phyloP scores from a whole-genome alignment of 1,140 invertebrate genomes.

The Ceratina australensis region DNA sequence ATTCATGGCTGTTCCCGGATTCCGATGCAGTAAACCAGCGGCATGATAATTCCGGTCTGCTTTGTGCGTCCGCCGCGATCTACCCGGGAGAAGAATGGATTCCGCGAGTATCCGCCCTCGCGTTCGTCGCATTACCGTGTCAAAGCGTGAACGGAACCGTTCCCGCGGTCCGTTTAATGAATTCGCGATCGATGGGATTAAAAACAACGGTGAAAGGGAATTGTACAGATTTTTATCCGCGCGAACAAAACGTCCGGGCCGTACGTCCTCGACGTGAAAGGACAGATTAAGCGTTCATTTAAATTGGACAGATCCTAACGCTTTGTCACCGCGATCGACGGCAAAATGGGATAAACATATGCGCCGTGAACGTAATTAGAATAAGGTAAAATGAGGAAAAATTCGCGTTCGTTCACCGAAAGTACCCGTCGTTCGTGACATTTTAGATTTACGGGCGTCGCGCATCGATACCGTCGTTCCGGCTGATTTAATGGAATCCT shows the following conservation, averaged over 20 bases:
- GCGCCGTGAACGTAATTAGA: no score
- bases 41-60: constrained; percentile 60
- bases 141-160: not conserved
- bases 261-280: no score
- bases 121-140: not conserved
- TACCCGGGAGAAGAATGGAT: constrained; percentile 28
- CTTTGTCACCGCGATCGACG: no score
- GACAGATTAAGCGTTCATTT: no score
- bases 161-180: constrained; percentile 4
- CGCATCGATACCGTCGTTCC: constrained; percentile 26
- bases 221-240: not conserved
- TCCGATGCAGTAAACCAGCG: constrained; percentile 32
- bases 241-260: not conserved
- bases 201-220: not conserved
- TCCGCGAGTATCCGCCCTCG: constrained; percentile 19
- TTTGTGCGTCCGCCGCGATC: constrained; percentile 35
- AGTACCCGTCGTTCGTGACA: not conserved
- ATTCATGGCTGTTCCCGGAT: constrained; percentile 57
- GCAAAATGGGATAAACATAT: no score
- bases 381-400: no score
- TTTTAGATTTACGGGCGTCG: constrained; percentile 29
- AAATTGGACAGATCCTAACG: no score
- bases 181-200: not conserved
- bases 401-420: constrained; percentile 30
- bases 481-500: constrained; percentile 41